Base-by-base conservation (phyloP, 2,113 vertebrate species). In the Rhabdornis inornatus region DNA sequence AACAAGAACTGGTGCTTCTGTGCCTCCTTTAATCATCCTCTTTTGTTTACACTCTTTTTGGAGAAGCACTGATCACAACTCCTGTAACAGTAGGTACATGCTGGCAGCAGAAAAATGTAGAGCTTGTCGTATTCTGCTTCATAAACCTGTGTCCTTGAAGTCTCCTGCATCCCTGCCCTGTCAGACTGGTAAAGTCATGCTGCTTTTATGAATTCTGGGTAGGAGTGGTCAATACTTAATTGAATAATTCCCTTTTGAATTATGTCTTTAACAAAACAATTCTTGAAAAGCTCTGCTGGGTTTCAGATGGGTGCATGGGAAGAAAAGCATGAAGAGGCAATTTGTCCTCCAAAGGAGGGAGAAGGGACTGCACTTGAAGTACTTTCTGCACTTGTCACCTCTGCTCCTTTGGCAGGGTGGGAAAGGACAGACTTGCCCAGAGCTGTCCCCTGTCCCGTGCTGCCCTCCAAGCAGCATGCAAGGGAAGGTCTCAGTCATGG, bases 241-340 rank as follows among this genome's bases (percentile, higher is more conserved):
- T 75, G 50, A 80, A 77, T 78, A 68, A 95, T 64, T 93, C n/a
- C n/a, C 33, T 77, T 90, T 95, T 86, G n/a, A 92, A 81, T 64
- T 81, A 35, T 60, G 59, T 49, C 24, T 92, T 88, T 53, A 93
- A 78, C 59, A 63, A 70, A 85, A 57, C 55, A 93, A 35, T 68
- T 68, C 47, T 75, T 80, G 52, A 71, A 88, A 77, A 88, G 24
- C 3, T 47, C 42, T 25, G 42, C 81, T 52, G 19, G 12, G 22
- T 77, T 94, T 83, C 1, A 7, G 49, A 68, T 77, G n/a, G 42
- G 31, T 83, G 33, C 64, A 68, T 2, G 23, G 35, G 52, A 91
- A 93, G 52, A 92, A 83, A 90, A 87, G 18, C 0, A 1, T 49
- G n/a, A 55, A 60, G 83, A 88, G 82, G 24, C 77, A 84, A 87